Evolutionary conservation across 2,113 vertebrate genomes (phyloP), one percentile per base, ranked within the genome.

Genomic region (Piprites chloris): DNA sequence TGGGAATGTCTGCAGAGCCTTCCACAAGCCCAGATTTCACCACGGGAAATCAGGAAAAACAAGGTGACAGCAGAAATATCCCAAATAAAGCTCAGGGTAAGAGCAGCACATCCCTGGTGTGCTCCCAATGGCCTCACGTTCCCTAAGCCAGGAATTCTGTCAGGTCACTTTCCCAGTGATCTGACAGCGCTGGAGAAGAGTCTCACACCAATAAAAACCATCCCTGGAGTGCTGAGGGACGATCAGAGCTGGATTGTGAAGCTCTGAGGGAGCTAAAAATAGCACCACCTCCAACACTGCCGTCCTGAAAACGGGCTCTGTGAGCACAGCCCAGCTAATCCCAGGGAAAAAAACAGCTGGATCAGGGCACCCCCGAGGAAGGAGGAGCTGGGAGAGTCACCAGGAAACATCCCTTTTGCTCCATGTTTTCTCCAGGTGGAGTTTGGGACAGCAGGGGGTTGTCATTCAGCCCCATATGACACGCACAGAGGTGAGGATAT

Each of bases 391-490:
- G 33, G 16, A 18, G 16, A 33, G 53, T 4, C 8, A 41, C 28
- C 26, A 26, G 30, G 44, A 72, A 56, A 9, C 0, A 3, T 37
- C 53, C 52, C 21, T 32, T 35, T 37, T 33, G 47, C 52, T 55
- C 49, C 14, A 0, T 7, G 7, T n/a, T 53, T 32, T 61, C 17
- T 39, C 72, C 47, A 56, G 24, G 24, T 11, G 12, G 32, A 63
- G 35, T 37, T 56, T 28, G 22, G 58, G 23, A 37, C 11, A 0
- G 11, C 15, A 6, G 35, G 28, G 20, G 15, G 14, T 10, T 30
- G 5, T 5, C n/a, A 35, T 11, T 26, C 56, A 32, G 14, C 37
- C n/a, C 35, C 33, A 6, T 3, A 2, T 2, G 1, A 13, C 0
- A 6, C 6, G 26, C 12, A 20, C 5, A 7, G 13, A 65, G 26